Conservation (phyloP, 1,140 invertebrate genomes). For the Liolophura sinensis region DNA sequence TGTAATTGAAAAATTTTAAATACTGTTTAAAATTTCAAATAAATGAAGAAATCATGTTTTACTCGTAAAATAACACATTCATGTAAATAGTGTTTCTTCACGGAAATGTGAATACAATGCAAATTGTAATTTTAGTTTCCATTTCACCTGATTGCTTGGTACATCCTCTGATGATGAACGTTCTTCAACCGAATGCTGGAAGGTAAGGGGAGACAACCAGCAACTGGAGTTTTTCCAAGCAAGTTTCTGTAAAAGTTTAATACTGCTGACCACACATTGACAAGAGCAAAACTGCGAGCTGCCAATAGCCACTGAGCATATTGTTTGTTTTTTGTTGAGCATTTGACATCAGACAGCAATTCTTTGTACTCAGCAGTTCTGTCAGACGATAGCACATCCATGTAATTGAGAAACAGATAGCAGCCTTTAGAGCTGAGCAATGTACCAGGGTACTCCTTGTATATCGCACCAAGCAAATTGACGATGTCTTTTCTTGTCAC, state of each 20-base stretch:
- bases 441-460: slow-evolving; percentile 53
- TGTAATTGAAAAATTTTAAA: too few species aligned
- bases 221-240: slow-evolving; percentile 15
- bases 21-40: too few species aligned
- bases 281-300: slow-evolving; percentile 51
- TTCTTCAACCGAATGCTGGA: slow-evolving; percentile 13
- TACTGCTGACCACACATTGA: slow-evolving; percentile 53
- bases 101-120: not conserved
- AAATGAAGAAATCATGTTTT: too few species aligned
- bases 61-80: too few species aligned
- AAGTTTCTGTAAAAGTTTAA: slow-evolving; percentile 55
- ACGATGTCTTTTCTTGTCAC: slow-evolving; percentile 40
- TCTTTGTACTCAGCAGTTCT: slow-evolving; percentile 45
- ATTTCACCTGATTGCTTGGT: slow-evolving; percentile 43
- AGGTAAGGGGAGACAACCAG: slow-evolving; percentile 19
- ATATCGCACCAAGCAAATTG: slow-evolving; percentile 47
- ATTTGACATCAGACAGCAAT: slow-evolving; percentile 53
- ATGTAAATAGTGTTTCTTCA: too few species aligned
- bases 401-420: slow-evolving; percentile 52
- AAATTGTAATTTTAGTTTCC: not conserved
- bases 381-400: slow-evolving; percentile 54
- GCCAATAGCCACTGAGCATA: slow-evolving; percentile 55
- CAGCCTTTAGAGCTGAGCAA: slow-evolving; percentile 44
- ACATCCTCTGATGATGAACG: slow-evolving; percentile 34
- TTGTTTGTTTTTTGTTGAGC: slow-evolving; percentile 52